These are phyloP conservation scores for Leptopterna dolabrata DNA, from an alignment of 2,888 invertebrate species.

Conservation along the genomic window DNA sequence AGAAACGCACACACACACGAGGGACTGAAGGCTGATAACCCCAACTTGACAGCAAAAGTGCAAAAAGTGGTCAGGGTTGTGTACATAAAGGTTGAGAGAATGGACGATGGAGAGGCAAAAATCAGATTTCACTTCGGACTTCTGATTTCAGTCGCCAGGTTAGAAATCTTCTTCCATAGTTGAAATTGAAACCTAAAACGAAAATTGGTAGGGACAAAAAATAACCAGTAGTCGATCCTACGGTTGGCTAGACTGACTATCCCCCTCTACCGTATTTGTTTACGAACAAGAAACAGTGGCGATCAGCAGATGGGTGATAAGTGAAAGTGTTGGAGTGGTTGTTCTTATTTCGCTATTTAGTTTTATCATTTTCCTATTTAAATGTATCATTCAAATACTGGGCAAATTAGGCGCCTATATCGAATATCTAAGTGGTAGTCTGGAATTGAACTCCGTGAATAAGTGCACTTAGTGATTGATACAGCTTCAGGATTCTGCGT, in stretches of 20 bases:
- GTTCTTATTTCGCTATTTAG: background rate
- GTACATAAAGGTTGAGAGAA: no score
- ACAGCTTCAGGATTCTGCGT: background rate
- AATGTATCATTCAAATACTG: background rate
- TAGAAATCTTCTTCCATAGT: no score
- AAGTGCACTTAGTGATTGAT: background rate
- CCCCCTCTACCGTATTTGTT: background rate
- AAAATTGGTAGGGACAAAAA: background rate
- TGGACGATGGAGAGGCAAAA: no score
- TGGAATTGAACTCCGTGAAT: background rate
- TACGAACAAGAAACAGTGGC: constrained; percentile 1
- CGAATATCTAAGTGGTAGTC: no score
- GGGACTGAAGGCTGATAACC: no score
- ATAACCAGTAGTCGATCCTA: background rate
- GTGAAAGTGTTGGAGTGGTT: background rate
- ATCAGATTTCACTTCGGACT: no score
- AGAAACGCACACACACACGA: no score
- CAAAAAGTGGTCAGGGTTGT: no score
- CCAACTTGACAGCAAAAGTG: no score
- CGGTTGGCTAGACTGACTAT: background rate
- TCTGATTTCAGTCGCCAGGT: no score
- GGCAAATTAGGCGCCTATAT: no score
- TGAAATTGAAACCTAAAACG: no score
- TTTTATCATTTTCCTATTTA: background rate
- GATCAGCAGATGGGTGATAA: background rate